These are phyloP conservation scores for Zapornia atra DNA, from an alignment of 2,113 vertebrate species.

Conservation along the genomic window DNA sequence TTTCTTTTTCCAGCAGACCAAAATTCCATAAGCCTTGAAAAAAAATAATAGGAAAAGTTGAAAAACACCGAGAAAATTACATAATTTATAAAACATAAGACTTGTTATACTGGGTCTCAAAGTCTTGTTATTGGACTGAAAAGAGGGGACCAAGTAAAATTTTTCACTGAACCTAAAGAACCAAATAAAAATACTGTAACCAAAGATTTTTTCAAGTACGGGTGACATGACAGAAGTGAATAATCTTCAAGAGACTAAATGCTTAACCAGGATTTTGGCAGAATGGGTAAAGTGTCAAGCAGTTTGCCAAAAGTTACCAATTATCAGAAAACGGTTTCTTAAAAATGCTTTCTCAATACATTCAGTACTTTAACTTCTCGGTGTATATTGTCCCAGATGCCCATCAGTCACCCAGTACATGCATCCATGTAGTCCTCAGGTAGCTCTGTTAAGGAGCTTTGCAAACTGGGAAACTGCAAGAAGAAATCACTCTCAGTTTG, in stretches of 20 bases:
- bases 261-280: neutral
- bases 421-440: neutral
- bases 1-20: constrained; percentile 3
- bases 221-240: neutral
- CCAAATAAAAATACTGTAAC: neutral
- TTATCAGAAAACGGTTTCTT: neutral
- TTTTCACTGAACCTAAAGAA: neutral
- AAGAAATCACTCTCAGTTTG: neutral
- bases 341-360: neutral
- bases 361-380: neutral
- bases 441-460: neutral
- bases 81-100: neutral
- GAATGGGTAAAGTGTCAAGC: neutral
- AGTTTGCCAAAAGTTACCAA: neutral
- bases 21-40: neutral
- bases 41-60: neutral
- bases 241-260: neutral
- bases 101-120: neutral
- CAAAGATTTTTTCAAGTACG: neutral
- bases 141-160: neutral
- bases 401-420: neutral
- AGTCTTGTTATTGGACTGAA: neutral
- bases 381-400: neutral
- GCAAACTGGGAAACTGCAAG: neutral
- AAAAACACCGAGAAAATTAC: neutral